Evolutionary conservation across 2,797 vertebrate genomes (phyloP), one percentile per base, ranked within the genome.

Genomic region (Cichlasoma orientale): DNA sequence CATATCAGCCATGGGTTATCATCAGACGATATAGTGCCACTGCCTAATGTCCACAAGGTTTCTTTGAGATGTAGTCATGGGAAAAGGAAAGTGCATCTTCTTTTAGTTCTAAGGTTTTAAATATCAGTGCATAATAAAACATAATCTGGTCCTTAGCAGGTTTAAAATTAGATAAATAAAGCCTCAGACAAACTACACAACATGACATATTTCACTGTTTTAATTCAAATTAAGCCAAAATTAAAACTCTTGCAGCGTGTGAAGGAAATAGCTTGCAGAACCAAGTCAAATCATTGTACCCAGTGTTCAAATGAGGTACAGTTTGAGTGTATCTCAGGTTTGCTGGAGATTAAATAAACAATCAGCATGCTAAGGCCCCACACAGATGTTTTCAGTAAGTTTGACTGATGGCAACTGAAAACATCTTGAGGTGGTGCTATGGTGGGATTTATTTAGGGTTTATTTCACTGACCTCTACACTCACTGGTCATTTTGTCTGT

Each of bases 1-100:
- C 27, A 16, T 9, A 70, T 79, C 70, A 77, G 19, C 55, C 23
- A 19, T 1, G 13, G 27, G 47, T 87, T 74, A 71, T 23, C 33
- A 47, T 63, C 33, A 29, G 25, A 71, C 12, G 36, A 53, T 53
- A 68, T 52, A 23, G 23, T 1, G 47, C 18, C 8, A 78, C 41
- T 53, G 68, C 13, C 31, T 56, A 4, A 61, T 36, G 61, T 63
- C 59, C 56, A 13, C 41, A 69, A 19, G 19, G n/a, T 19, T 74
- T 27, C 58, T 18, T 52, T 50, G 11, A 25, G 56, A 57, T 33
- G 29, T 27, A 11, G 18, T 29, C 25, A 29, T 29, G 16, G 27
- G 29, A 29, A 56, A 56, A 56, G 12, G 3, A 41, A 41, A 13
- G 1, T 41, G 7, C 31, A 33, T 33, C 31, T 31, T 31, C 31